Percentiles rank a stretch among this genome's conserved stretches.
phyloP scores from a whole-genome alignment of 2,888 invertebrate species.

The Ferdinandea cuprea region DNA sequence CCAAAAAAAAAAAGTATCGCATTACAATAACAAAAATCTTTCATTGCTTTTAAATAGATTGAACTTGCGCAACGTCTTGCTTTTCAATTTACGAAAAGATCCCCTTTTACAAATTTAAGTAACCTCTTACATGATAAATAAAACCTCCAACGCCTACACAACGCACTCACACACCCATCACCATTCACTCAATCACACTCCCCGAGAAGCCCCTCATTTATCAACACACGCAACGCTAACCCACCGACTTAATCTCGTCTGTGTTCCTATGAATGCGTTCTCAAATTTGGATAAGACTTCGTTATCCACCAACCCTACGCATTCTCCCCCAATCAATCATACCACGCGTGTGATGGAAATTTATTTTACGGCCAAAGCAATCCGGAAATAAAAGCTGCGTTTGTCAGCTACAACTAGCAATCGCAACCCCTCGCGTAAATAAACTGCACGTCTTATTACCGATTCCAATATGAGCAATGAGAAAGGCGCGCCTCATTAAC shows the following conservation, averaged over 20 bases:
- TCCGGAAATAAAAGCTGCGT: background rate
- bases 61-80: background rate
- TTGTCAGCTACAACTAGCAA: too few species aligned
- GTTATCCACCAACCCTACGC: background rate
- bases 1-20: background rate
- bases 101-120: background rate
- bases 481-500: background rate
- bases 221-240: constrained; percentile 4
- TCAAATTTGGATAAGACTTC: background rate
- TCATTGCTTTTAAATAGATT: constrained; percentile 5
- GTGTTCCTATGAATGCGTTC: background rate
- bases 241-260: background rate
- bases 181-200: constrained; percentile 36
- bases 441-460: background rate
- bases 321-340: constrained; percentile 17
- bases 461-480: background rate
- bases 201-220: constrained; percentile 7
- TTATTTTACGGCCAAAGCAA: background rate
- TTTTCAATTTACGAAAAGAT: background rate
- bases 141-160: background rate
- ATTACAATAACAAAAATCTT: constrained; percentile 7
- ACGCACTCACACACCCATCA: constrained; percentile 2
- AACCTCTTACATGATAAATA: constrained; percentile 1
- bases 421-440: background rate
- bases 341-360: background rate